phyloP scores from a whole-genome alignment of 2,797 vertebrate species.

The Myripristis murdjan region DNA sequence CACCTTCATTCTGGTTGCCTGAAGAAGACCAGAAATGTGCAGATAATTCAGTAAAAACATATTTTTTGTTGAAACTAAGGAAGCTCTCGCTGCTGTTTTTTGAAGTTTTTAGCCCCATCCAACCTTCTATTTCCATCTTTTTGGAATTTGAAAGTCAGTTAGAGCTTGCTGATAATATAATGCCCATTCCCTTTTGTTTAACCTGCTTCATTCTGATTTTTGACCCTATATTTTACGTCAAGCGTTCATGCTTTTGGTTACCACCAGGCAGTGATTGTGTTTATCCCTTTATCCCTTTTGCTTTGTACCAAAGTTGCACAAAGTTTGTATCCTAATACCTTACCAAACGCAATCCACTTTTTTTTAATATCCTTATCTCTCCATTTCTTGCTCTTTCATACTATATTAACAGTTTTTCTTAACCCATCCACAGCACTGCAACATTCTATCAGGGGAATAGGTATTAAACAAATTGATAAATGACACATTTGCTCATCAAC shows the following conservation, averaged over 20 bases:
- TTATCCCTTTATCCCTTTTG: no score
- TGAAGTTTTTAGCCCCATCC: no score
- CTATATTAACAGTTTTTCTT: constrained; percentile 55
- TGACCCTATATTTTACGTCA: neutral
- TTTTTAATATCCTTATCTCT: constrained; percentile 4
- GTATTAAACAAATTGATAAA: constrained; percentile 46
- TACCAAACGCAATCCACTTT: constrained; percentile 2
- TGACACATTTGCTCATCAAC: constrained; percentile 36
- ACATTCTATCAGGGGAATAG: neutral
- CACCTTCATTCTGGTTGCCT: no score
- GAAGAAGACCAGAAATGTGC: no score
- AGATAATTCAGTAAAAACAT: no score
- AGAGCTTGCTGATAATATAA: neutral
- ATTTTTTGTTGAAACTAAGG: no score
- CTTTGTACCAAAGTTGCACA: neutral
- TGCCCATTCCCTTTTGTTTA: no score
- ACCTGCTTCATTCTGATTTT: neutral
- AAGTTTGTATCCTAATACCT: constrained; percentile 35
- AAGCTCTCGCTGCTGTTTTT: no score
- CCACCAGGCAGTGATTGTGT: neutral
- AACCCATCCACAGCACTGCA: constrained; percentile 18
- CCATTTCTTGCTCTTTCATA: constrained; percentile 35
- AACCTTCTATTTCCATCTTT: no score
- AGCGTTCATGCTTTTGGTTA: constrained; percentile 6
- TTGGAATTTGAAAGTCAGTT: no score